Evolutionary conservation across 2,888 invertebrate genomes (phyloP).

Genomic region (Allolobophora icterica): DNA sequence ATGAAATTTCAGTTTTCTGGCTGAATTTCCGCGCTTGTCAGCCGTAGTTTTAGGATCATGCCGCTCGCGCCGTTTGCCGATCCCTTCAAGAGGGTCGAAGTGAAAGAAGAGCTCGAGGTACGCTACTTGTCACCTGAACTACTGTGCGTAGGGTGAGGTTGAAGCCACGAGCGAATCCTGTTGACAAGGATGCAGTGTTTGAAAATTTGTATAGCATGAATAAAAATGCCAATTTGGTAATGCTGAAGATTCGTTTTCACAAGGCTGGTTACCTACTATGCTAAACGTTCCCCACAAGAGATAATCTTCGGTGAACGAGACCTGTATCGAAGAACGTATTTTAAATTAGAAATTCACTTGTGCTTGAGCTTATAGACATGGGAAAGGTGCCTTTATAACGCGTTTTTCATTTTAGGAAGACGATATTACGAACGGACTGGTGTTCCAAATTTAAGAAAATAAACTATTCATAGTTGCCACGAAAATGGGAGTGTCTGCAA

Average conservation of each 20-base stretch:
- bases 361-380: background rate
- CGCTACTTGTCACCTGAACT: conserved; percentile 3
- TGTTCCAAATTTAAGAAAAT: background rate
- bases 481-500: background rate
- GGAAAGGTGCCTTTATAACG: background rate
- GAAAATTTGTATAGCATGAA: background rate
- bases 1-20: background rate
- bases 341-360: background rate
- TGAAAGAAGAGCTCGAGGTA: conserved; percentile 77
- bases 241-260: background rate
- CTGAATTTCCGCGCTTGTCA: conserved; percentile 17
- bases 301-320: background rate
- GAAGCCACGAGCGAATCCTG: conserved; percentile 18
- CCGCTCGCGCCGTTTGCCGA: conserved; percentile 76
- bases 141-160: background rate
- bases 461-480: too few relatives aligned
- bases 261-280: background rate
- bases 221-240: background rate
- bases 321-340: background rate
- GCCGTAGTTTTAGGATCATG: conserved; percentile 68
- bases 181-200: conserved; percentile 1
- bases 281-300: background rate
- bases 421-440: background rate
- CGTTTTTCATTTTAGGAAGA: background rate
- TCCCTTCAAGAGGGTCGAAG: conserved; percentile 80